Evolutionary conservation across 2,113 vertebrate species (phyloP).

Genomic region (Caranx ignobilis): DNA sequence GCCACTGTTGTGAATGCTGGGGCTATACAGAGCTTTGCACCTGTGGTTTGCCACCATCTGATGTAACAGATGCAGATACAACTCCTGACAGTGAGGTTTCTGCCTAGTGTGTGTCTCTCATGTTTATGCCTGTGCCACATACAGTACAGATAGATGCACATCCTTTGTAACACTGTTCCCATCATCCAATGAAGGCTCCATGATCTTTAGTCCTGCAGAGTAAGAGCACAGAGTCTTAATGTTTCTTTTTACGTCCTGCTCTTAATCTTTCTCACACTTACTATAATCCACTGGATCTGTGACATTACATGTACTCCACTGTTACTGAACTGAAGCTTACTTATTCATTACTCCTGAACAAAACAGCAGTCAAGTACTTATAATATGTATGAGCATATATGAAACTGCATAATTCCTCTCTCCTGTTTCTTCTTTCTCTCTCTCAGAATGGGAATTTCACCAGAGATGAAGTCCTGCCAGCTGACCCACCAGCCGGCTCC

Average conservation of each 20-base stretch:
- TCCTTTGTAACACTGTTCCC: not conserved
- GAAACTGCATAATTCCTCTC: not conserved
- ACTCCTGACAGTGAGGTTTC: not conserved
- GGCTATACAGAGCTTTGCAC: not conserved
- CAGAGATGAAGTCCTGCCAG: constrained; percentile 25
- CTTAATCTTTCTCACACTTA: not conserved
- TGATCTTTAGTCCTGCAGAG: not conserved
- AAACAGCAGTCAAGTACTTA: not conserved
- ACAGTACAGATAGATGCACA: not conserved
- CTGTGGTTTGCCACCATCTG: not conserved
- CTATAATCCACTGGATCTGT: not conserved
- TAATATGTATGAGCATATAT: constrained; percentile 13
- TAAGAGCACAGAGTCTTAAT: not conserved
- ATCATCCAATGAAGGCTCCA: not conserved
- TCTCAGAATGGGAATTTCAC: constrained; percentile 92
- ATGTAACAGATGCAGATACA: constrained; percentile 8
- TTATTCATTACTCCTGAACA: constrained; percentile 13
- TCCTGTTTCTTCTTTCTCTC: not conserved
- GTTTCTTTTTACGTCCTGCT: not conserved
- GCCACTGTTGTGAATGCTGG: not conserved
- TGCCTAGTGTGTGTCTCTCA: not conserved
- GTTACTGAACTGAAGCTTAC: not conserved
- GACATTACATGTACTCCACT: not conserved
- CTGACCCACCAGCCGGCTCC: constrained; percentile 58
- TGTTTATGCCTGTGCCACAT: not conserved